Conservation (phyloP, 1,140 invertebrate genomes). For the Centruroides vittatus region DNA sequence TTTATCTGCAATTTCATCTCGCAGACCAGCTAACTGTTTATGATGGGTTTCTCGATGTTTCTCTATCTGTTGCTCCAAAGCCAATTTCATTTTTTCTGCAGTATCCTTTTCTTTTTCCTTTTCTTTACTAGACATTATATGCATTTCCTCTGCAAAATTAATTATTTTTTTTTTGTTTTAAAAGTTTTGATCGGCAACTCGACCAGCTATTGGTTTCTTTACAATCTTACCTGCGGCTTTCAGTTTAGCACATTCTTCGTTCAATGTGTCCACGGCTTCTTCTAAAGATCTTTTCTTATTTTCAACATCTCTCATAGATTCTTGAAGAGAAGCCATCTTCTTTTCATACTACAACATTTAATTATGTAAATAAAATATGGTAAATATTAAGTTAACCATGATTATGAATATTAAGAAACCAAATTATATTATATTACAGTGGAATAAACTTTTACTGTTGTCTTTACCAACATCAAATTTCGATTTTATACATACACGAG, state of each 20-base stretch:
- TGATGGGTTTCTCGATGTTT: conserved; percentile 85
- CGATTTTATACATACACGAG: too few species aligned
- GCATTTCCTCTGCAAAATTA: conserved; percentile 39
- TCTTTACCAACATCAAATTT: too few species aligned
- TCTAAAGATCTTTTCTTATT: conserved; percentile 87
- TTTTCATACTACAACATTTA: conserved; percentile 22
- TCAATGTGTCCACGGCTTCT: conserved; percentile 80
- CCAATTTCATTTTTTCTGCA: conserved; percentile 45
- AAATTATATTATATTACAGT: neutral
- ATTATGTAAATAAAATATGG: too few species aligned
- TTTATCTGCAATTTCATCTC: conserved; percentile 89
- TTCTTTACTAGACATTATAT: conserved; percentile 40
- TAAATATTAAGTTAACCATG: neutral
- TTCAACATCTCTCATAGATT: conserved; percentile 88
- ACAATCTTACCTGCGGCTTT: conserved; percentile 39
- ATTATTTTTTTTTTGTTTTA: neutral
- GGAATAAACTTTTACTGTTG: neutral
- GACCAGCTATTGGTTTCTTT: neutral
- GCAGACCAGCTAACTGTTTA: conserved; percentile 54
- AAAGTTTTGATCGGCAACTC: neutral
- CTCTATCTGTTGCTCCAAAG: conserved; percentile 84
- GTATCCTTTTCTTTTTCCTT: conserved; percentile 67
- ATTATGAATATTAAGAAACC: neutral
- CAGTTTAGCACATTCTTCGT: conserved; percentile 74
- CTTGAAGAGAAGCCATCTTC: conserved; percentile 59